These are phyloP conservation scores for Rattus rattus DNA, from an alignment of 2,113 vertebrate genomes.

Conservation along the genomic window DNA sequence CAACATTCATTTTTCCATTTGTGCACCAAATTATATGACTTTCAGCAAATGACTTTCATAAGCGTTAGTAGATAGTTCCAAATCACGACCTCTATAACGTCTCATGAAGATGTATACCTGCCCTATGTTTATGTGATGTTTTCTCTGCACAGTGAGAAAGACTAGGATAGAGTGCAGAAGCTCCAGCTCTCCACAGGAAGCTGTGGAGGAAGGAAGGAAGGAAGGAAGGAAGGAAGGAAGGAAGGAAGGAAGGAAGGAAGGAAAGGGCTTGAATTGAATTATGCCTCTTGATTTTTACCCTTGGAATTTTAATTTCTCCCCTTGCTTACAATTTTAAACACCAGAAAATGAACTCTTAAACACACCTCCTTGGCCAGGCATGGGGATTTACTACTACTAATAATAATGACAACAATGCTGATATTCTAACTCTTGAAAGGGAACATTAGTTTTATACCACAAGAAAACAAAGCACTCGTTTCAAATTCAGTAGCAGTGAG, in stretches of 20 bases:
- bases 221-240: too few relatives aligned
- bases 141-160: constrained; percentile 69
- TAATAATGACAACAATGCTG: constrained; percentile 35
- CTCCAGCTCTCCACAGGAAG: constrained; percentile 61
- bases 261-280: not conserved
- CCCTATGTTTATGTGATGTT: constrained; percentile 7
- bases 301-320: constrained; percentile 57
- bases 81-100: constrained; percentile 24
- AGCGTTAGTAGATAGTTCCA: constrained; percentile 44
- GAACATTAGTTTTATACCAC: not conserved
- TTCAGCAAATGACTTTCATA: constrained; percentile 22
- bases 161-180: constrained; percentile 34
- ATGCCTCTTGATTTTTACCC: constrained; percentile 42
- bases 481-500: constrained; percentile 48
- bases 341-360: constrained; percentile 33
- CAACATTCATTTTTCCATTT: not conserved
- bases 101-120: not conserved
- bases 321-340: constrained; percentile 39
- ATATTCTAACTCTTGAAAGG: not conserved
- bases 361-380: not conserved
- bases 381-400: not conserved
- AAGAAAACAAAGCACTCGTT: not conserved
- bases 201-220: too few relatives aligned
- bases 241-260: too few relatives aligned
- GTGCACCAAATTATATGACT: constrained; percentile 30